Evolutionary conservation across 2,888 invertebrate species (phyloP), one percentile per base, ranked within the genome.

Genomic region (Sphaerophoria rueppellii): DNA sequence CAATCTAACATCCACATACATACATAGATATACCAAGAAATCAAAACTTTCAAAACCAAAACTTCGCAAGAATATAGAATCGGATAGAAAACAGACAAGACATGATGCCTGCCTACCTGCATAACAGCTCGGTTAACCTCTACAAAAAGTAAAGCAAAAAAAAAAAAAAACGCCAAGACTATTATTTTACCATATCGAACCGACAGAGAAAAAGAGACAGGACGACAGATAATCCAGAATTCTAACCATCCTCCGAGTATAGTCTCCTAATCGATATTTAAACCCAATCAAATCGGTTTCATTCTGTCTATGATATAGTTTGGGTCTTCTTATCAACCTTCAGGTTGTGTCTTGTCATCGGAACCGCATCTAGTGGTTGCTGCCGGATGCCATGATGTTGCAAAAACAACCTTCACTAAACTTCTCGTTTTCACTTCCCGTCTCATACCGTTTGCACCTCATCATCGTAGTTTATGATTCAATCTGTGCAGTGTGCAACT

Each of bases 251-350:
- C 24, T 24, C 24, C 24, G 24, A 24, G 24, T 24, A 24, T 24
- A 24, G 24, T 24, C 24, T 24, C 70, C 74, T 70, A 78, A 78
- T 82, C 73, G 73, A 82, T 74, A 70, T 74, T 63, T 78, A 67
- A 70, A 74, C 71, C 79, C 71, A 79, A 83, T 79, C 74, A 79
- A 75, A 83, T 79, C 54, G 67, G 72, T 40, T 83, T 71, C 65
- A 61, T 54, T 70, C 60, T 70, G 35, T 70, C 54, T 57, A 35
- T 54, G 69, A 69, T 70, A 63, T 65, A 55, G 11, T 9, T 58
- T 46, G 43, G 6, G 5, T 58, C 11, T 50, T 52, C 43, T 50
- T 16, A 24, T 24, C 24, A 24, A 24, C 24, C 12, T 14, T 1
- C 11, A n/a, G 5, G 14, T 34, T 58, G 40, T 55, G n/a, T 52